A percentile compares a stretch with the other conserved stretches of the same genome.
These are phyloP conservation scores for Ellobius talpinus DNA, from an alignment of 2,113 vertebrate genomes.

Conservation along the genomic window DNA sequence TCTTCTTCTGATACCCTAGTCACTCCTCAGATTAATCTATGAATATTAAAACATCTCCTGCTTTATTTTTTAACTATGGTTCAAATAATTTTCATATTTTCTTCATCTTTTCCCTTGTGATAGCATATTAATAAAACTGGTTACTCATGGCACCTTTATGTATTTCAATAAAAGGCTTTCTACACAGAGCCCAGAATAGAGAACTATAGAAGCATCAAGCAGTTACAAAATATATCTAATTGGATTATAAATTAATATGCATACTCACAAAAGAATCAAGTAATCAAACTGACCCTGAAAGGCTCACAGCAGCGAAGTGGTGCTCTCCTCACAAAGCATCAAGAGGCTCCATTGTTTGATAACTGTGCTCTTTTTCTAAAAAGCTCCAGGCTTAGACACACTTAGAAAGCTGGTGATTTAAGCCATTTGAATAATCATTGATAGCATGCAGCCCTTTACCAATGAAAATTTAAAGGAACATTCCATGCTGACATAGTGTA, in stretches of 20 bases:
- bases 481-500: not conserved
- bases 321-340: not conserved
- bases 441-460: not conserved
- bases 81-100: not conserved
- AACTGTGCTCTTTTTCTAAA: not conserved
- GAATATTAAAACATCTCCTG: not conserved
- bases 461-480: not conserved
- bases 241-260: slow-evolving; percentile 2
- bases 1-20: not conserved
- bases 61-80: slow-evolving; percentile 15
- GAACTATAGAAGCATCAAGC: not conserved
- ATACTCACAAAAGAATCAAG: slow-evolving; percentile 39
- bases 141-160: not conserved
- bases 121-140: not conserved
- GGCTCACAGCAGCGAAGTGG: not conserved
- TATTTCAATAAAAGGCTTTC: slow-evolving; percentile 25
- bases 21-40: not conserved
- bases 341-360: slow-evolving; percentile 6
- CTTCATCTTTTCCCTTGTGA: not conserved
- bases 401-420: slow-evolving; percentile 19
- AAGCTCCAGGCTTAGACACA: not conserved
- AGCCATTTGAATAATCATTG: slow-evolving; percentile 10
- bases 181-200: not conserved
- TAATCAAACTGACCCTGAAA: slow-evolving; percentile 18
- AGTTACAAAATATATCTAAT: slow-evolving; percentile 12